phyloP scores from a whole-genome alignment of 2,888 invertebrate species.

The Phasia obesa region DNA sequence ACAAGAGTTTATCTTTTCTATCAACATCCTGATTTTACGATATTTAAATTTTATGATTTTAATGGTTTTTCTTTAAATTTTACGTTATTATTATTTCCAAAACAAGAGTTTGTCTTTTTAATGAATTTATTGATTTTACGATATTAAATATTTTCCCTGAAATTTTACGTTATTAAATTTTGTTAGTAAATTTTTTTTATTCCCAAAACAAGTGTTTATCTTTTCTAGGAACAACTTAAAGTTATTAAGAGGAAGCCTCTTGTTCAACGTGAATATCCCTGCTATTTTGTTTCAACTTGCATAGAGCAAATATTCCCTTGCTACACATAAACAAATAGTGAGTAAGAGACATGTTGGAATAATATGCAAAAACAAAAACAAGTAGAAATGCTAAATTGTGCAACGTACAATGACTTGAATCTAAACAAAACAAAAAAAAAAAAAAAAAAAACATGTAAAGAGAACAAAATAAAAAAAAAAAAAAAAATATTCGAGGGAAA shows the following conservation, averaged over 20 bases:
- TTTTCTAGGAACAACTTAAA: no score
- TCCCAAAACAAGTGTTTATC: no score
- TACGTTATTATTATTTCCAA: no score
- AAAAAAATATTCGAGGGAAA: conserved; percentile 49
- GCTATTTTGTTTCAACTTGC: neutral
- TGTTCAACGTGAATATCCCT: conserved; percentile 4
- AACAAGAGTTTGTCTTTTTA: no score
- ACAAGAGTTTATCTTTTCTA: no score
- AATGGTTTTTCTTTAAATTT: no score
- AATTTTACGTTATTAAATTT: neutral
- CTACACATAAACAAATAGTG: conserved; percentile 52
- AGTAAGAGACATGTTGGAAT: conserved; percentile 26
- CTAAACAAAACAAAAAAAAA: conserved; percentile 48
- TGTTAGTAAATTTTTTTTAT: neutral
- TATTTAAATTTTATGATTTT: no score
- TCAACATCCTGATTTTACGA: no score
- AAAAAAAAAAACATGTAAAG: conserved; percentile 3
- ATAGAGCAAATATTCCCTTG: conserved; percentile 45
- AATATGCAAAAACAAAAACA: conserved; percentile 26
- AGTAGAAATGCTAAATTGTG: conserved; percentile 61
- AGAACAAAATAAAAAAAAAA: conserved; percentile 11
- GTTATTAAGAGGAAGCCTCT: no score
- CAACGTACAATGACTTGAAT: conserved; percentile 66
- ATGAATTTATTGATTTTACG: no score
- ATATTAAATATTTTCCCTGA: no score